Evolutionary conservation across 2,113 vertebrate genomes (phyloP).

Genomic region (Sebastes schlegelii): DNA sequence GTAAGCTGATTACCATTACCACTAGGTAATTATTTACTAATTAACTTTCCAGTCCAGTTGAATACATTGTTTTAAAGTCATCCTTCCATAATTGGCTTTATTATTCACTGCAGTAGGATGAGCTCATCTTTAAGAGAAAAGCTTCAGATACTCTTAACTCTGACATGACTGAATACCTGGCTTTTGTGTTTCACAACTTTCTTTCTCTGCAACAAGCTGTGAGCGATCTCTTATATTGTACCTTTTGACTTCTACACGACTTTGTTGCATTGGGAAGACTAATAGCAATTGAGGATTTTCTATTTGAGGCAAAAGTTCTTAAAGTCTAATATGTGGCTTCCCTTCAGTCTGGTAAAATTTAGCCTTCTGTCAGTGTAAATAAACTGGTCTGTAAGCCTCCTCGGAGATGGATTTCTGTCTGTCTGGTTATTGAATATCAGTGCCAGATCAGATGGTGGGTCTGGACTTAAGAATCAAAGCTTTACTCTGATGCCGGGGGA

Average conservation of each 20-base stretch:
- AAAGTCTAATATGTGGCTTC: too few relatives aligned
- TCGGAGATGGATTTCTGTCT: slow-evolving; percentile 15
- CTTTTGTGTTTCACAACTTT: background rate
- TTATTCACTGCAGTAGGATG: background rate
- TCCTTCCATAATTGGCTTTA: background rate
- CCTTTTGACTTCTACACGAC: background rate
- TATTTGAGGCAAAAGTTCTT: background rate
- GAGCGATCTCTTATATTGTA: background rate
- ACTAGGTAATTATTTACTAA: slow-evolving; percentile 51
- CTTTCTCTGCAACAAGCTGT: background rate
- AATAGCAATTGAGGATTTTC: background rate
- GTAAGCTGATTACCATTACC: slow-evolving; percentile 40
- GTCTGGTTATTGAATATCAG: slow-evolving; percentile 5
- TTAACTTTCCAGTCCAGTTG: slow-evolving; percentile 36
- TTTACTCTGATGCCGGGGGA: background rate
- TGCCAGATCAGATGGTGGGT: background rate
- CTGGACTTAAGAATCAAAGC: slow-evolving; percentile 18
- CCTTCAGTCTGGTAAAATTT: background rate
- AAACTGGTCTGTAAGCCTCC: background rate
- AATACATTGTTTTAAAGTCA: slow-evolving; percentile 26
- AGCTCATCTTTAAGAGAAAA: background rate
- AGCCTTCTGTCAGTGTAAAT: background rate
- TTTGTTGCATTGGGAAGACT: background rate
- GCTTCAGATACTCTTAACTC: background rate
- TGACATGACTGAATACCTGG: background rate